Evolutionary conservation across 2,888 invertebrate species (phyloP), one percentile per base, ranked within the genome.

Genomic region (Maniola hyperantus): DNA sequence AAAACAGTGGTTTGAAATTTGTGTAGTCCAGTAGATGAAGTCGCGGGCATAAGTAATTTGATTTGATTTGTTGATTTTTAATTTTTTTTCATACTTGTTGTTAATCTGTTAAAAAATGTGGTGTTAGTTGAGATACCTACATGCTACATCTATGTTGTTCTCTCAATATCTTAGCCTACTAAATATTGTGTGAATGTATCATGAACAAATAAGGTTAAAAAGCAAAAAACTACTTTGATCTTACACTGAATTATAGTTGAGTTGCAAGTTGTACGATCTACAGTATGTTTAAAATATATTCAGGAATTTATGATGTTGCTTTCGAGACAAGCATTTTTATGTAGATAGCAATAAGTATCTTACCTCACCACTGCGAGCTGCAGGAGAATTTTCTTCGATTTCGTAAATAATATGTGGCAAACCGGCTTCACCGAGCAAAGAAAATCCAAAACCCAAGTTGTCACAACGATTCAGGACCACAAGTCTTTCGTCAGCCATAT

Each of bases 331-430:
- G 15, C 36, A 5, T 34, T 59, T 15, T 15, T 42, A 26, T 15
- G 33, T 66, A 18, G 11, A 48, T 61, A 46, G 58, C 8, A 39
- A 42, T 51, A 44, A 34, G 11, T 51, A 20, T 26, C 94, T 94
- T 94, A 97, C 97, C 96, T 96, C 95, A 87, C 96, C 97, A 90
- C 97, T 96, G 87, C 96, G 96, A 80, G 97, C 97, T 76, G 97
- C 97, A 88, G 98, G 97, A 79, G 97, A 98, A 92, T 97, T 97
- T 90, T 97, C 97, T 85, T 97, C 95, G 85, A 98, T 97, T 93
- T 97, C 96, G 93, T 97, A 97, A 89, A 98, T 97, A 88, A 98
- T 97, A 87, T 97, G 97, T 85, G 97, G 97, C 91, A 97, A 95
- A 88, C 97, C 97, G 84, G 97, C 97, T 91, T 97, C 96, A 77